A percentile compares a stretch with the other conserved stretches of the same genome.
Evolutionary conservation across 2,888 invertebrate genomes (phyloP).

Genomic region (Mongoloraphidia duomilia): DNA sequence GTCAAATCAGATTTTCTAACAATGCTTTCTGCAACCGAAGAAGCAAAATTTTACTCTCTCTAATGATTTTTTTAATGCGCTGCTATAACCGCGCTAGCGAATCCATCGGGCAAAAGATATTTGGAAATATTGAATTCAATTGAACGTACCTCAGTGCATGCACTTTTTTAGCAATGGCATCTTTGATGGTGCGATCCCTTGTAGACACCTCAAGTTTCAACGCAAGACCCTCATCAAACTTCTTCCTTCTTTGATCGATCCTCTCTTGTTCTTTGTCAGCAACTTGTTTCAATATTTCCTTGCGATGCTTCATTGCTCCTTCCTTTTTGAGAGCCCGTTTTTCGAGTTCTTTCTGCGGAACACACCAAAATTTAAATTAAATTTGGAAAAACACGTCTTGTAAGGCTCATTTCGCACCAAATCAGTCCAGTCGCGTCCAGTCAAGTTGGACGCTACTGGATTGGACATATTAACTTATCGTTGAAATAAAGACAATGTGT

Average conservation of each 20-base stretch:
- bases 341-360: slow-evolving; percentile 23
- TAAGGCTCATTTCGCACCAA: no score
- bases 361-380: background rate
- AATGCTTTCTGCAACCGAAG: no score
- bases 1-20: no score
- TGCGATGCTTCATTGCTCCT: slow-evolving; percentile 38
- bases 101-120: no score
- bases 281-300: slow-evolving; percentile 51
- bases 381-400: slow-evolving; percentile 1
- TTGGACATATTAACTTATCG: no score
- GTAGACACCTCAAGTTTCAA: slow-evolving; percentile 44
- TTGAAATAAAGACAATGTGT: no score
- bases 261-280: slow-evolving; percentile 53
- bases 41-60: no score
- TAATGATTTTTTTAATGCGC: no score
- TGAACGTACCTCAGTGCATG: slow-evolving; percentile 33
- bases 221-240: slow-evolving; percentile 51
- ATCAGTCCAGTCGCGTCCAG: no score
- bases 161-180: slow-evolving; percentile 39
- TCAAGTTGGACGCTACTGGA: no score
- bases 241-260: slow-evolving; percentile 42
- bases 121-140: background rate
- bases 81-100: no score
- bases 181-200: slow-evolving; percentile 34
- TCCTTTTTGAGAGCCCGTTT: slow-evolving; percentile 27